Conservation (phyloP, 2,888 invertebrate genomes). For the Diachrysia chrysitis region DNA sequence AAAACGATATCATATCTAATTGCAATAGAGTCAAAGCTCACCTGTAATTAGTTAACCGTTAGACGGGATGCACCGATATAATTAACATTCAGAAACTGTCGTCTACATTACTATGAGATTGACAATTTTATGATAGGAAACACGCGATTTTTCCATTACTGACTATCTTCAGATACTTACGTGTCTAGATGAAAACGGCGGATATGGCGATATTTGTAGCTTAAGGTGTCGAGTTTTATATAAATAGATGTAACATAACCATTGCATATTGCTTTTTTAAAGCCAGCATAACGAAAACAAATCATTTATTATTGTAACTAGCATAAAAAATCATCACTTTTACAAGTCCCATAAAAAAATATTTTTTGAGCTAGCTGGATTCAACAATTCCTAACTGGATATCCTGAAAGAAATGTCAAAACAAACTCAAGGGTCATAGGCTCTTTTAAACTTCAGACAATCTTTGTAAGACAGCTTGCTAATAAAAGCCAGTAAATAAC, state of each 20-base stretch:
- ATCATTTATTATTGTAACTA: no score
- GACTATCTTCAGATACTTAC: constrained; percentile 11
- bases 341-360: no score
- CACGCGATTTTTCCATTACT: constrained; percentile 43
- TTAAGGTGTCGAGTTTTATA: neutral
- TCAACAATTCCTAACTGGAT: no score
- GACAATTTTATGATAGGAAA: constrained; percentile 36
- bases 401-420: no score
- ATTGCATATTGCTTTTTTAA: no score
- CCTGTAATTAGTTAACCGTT: constrained; percentile 40
- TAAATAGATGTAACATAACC: neutral
- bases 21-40: constrained; percentile 7
- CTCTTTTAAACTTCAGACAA: no score
- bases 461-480: no score
- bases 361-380: no score
- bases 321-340: no score
- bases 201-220: constrained; percentile 19
- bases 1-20: constrained; percentile 11
- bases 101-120: constrained; percentile 28
- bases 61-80: constrained; percentile 25
- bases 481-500: no score
- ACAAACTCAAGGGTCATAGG: no score
- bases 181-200: constrained; percentile 14
- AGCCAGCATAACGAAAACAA: no score
- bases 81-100: constrained; percentile 44